Percentiles rank a stretch among this genome's conserved stretches.
These are phyloP conservation scores for Scaptomyza pallida DNA, from an alignment of 1,140 invertebrate species.

Conservation along the genomic window DNA sequence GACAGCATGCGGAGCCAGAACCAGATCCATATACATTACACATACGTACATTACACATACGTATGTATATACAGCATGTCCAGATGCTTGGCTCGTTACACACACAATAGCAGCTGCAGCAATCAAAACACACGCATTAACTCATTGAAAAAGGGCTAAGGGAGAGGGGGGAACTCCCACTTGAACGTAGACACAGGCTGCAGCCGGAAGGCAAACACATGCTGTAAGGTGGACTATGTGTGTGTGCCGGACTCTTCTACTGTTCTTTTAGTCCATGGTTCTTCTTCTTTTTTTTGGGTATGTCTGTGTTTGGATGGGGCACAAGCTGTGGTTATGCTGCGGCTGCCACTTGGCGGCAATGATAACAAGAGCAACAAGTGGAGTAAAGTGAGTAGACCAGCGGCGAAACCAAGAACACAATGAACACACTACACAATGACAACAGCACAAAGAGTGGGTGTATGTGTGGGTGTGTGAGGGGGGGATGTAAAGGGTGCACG, in stretches of 20 bases:
- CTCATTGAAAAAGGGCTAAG: conserved; percentile 29
- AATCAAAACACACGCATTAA: conserved; percentile 50
- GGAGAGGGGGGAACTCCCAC: not conserved
- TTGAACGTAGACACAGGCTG: not conserved
- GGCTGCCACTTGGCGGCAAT: conserved; percentile 43
- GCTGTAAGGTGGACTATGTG: conserved; percentile 18
- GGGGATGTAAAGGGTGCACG: not conserved
- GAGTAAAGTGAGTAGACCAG: conserved; percentile 33
- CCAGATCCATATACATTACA: not conserved
- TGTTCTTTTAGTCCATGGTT: too few relatives aligned
- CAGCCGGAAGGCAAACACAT: conserved; percentile 69
- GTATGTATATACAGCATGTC: conserved; percentile 11
- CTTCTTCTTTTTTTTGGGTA: not conserved
- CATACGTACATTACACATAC: too few relatives aligned
- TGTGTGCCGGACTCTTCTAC: conserved; percentile 1
- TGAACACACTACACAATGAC: conserved; percentile 30
- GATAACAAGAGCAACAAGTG: conserved; percentile 69
- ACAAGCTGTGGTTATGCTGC: conserved; percentile 33
- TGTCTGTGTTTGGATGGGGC: not conserved
- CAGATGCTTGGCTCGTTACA: conserved; percentile 5
- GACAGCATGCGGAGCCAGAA: conserved; percentile 1
- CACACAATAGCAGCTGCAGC: conserved; percentile 31
- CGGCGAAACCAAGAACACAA: conserved; percentile 7
- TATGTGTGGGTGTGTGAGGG: too few relatives aligned
- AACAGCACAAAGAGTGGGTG: too few relatives aligned